These are phyloP conservation scores for Melanotaenia nigrans DNA, from an alignment of 2,797 vertebrate genomes.

Conservation along the genomic window DNA sequence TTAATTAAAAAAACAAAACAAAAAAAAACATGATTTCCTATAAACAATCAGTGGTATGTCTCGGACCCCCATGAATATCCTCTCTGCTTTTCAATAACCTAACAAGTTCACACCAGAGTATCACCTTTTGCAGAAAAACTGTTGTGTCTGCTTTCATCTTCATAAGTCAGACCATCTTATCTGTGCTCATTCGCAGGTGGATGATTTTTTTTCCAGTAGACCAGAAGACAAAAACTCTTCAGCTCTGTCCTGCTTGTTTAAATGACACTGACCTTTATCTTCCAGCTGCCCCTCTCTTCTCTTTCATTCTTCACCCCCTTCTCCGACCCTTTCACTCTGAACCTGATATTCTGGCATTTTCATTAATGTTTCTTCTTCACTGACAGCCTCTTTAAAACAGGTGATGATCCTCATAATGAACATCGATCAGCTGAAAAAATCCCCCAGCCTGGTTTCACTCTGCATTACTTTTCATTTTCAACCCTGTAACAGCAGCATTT, in stretches of 20 bases:
- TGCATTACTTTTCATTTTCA: conserved; percentile 9
- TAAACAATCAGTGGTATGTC: no score
- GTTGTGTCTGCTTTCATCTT: conserved; percentile 26
- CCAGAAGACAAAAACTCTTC: conserved; percentile 60
- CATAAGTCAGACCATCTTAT: conserved; percentile 16
- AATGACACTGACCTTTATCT: conserved; percentile 30
- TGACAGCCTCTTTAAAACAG: conserved; percentile 15
- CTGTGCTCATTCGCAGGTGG: conserved; percentile 46
- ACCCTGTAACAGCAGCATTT: neutral
- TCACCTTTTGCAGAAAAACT: no score
- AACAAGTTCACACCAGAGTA: no score
- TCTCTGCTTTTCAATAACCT: no score
- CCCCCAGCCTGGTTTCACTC: neutral
- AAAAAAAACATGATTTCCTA: no score
- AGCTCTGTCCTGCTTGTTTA: conserved; percentile 44
- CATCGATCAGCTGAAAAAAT: conserved; percentile 21
- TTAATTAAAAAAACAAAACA: no score
- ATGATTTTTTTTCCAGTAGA: conserved; percentile 35
- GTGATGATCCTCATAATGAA: conserved; percentile 17
- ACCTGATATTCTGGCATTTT: conserved; percentile 31
- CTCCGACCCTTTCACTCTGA: conserved; percentile 17
- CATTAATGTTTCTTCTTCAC: conserved; percentile 19
- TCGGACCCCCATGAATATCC: no score
- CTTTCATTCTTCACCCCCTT: conserved; percentile 17
- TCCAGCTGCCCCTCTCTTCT: conserved; percentile 9